Evolutionary conservation across 64 coral and sea anemone genomes (phyloP), one percentile per base, ranked within the genome.

Genomic region (Montipora cactus): DNA sequence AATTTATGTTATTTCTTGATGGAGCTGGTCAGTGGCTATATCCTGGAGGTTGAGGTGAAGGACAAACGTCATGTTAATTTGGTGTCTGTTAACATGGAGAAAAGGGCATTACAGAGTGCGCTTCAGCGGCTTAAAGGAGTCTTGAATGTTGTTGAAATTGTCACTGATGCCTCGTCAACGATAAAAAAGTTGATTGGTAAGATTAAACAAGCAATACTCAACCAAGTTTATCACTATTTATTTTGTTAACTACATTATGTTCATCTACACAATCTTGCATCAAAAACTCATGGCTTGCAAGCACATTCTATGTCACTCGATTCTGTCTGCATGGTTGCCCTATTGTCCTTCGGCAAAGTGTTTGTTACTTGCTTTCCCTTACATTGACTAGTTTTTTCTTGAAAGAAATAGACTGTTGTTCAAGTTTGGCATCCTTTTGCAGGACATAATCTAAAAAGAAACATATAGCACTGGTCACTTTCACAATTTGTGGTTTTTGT

Each of bases 141-240:
- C 55, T 44, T 59, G 25, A 28, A 28, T 28, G 25, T 28, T 28
- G 25, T 28, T 28, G 25, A 28, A 28, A 28, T 28, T 28, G 47
- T 37, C 13, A 37, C 12, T 48, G 45, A 81, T 12, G 7, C 22
- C 67, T 69, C 81, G 2, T 62, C 81, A 25, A 67, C 81, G 28
- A 66, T 85, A 46, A 85, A 85, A 59, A 85, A 85, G 22, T 14
- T 85, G 64, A 55, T 85, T 58, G 81, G 81, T 85, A 85, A 85
- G 59, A 69, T 69, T 28, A 28, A 28, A 28, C 25, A 28, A 28
- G 25, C 25, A 28, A 28, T 28, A 28, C 25, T 28, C 25, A 28
- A 28, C 25, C 25, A 28, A 28, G 25, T 28, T 21, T 52, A 61
- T 69, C 66, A 69, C 66, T 28, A 0, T 28, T n/a, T 28, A 28